Conservation (phyloP, 2,888 invertebrate species). For the Rhamnusium bicolor region DNA sequence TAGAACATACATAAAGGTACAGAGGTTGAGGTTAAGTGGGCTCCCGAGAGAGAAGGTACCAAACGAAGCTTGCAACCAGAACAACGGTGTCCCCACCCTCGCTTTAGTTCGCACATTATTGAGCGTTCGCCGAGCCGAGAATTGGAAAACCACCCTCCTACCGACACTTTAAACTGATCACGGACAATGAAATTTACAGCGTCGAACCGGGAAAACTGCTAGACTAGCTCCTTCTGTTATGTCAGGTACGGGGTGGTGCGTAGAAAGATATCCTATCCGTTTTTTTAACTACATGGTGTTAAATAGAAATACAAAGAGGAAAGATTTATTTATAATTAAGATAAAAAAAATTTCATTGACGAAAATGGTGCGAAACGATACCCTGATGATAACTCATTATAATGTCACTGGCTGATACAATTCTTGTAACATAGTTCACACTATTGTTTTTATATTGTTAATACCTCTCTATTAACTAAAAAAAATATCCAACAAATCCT, state of each 20-base stretch:
- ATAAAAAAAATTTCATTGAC: not conserved
- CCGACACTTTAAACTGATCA: conserved; percentile 70
- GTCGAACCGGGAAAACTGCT: conserved; percentile 37
- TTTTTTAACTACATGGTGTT: not conserved
- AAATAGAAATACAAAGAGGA: not conserved
- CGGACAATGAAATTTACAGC: conserved; percentile 68
- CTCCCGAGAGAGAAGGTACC: conserved; percentile 68
- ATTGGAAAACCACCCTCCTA: conserved; percentile 74
- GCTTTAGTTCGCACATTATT: conserved; percentile 77
- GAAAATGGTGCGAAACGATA: not conserved
- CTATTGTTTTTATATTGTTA: too few species aligned
- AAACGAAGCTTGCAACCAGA: conserved; percentile 72
- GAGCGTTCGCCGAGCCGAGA: conserved; percentile 76
- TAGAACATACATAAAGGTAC: conserved; percentile 49
- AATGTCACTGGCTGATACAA: too few species aligned
- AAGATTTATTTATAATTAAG: not conserved
- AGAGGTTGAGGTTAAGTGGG: conserved; percentile 64
- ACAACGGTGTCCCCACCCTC: conserved; percentile 71
- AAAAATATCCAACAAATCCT: too few species aligned
- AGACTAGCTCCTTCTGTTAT: conserved; percentile 27
- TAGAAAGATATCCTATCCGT: not conserved
- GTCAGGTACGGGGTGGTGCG: conserved; percentile 13
- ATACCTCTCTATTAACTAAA: too few species aligned
- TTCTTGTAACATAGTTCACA: too few species aligned
- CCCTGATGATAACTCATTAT: too few species aligned